Base-by-base conservation (phyloP, 2,113 vertebrate genomes). In the Tonatia bakeri region DNA sequence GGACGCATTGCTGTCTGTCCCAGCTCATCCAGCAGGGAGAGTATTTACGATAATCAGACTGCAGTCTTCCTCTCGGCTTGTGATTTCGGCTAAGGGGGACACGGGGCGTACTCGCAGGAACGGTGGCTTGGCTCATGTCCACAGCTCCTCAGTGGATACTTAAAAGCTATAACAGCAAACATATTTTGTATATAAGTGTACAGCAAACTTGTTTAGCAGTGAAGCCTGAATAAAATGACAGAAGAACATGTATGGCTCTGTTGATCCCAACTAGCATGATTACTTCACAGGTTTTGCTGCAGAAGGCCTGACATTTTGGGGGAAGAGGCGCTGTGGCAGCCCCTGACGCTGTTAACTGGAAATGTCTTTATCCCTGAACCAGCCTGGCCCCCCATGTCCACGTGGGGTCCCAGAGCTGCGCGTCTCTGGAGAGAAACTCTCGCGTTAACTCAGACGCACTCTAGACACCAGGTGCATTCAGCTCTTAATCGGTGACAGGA, bases 351-450 rank as follows among this genome's bases (percentile, higher is more conserved):
- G 5, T n/a, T 82, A 50, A 12, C 7, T 31, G 38, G 40, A 88
- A 81, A 61, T 3, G 31, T 43, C 31, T 26, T 94, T 43, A 36
- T n/a, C 28, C 36, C 43, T 40, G 38, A 67, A 17, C 33, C 28
- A 10, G 15, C 56, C 28, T 76, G 52, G 19, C 8, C 40, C 24
- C 56, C 10, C 43, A 4, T 2, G 31, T 54, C 1, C 5, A 0
- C 4, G 54, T 43, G 26, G 4, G 3, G 7, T 9, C 3, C 28
- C 4, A 43, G 54, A 33, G 28, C 5, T 24, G 1, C 13, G 36
- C 61, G 10, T 80, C 45, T 10, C 24, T 36, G 38, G 33, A 52
- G 40, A 87, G 54, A 4, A 52, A 33, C 9, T 7, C 43, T 61
- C 4, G 61, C 36, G 20, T n/a, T 64, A 90, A 83, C 31, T 52